phyloP scores from a whole-genome alignment of 2,888 invertebrate genomes.

The Eudasyphora cyanicolor region DNA sequence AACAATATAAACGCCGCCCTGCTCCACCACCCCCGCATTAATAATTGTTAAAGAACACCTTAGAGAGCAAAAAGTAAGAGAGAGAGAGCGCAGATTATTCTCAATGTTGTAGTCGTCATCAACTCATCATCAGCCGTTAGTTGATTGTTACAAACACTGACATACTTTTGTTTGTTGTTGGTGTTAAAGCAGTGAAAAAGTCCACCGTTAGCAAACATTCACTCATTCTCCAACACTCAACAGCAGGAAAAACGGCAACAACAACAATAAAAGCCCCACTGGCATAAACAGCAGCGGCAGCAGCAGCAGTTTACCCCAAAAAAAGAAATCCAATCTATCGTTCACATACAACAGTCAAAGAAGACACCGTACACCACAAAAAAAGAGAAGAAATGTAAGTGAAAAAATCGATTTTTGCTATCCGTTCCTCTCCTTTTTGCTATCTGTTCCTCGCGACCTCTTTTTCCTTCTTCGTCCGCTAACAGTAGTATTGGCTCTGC shows the following conservation, averaged over 20 bases:
- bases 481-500: not conserved
- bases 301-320: slow-evolving; percentile 61
- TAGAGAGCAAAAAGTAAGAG: not conserved
- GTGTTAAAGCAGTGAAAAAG: slow-evolving; percentile 29
- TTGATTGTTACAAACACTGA: slow-evolving; percentile 37
- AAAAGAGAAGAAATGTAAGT: slow-evolving; percentile 59
- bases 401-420: slow-evolving; percentile 63
- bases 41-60: not conserved
- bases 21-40: slow-evolving; percentile 70
- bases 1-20: too few relatives aligned
- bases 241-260: slow-evolving; percentile 37
- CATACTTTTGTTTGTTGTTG: slow-evolving; percentile 36
- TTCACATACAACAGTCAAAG: slow-evolving; percentile 48
- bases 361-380: slow-evolving; percentile 24
- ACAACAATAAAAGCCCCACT: slow-evolving; percentile 44
- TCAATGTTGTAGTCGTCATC: slow-evolving; percentile 48
- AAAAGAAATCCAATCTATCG: slow-evolving; percentile 54
- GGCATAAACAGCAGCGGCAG: slow-evolving; percentile 65
- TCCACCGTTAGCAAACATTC: too few relatives aligned
- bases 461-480: too few relatives aligned
- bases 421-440: slow-evolving; percentile 20
- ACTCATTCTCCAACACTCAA: slow-evolving; percentile 36
- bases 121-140: slow-evolving; percentile 29
- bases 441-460: not conserved
- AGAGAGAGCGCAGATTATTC: slow-evolving; percentile 69